Evolutionary conservation across 2,797 vertebrate genomes (phyloP), one percentile per base, ranked within the genome.

Genomic region (Enteromius mattozi): DNA sequence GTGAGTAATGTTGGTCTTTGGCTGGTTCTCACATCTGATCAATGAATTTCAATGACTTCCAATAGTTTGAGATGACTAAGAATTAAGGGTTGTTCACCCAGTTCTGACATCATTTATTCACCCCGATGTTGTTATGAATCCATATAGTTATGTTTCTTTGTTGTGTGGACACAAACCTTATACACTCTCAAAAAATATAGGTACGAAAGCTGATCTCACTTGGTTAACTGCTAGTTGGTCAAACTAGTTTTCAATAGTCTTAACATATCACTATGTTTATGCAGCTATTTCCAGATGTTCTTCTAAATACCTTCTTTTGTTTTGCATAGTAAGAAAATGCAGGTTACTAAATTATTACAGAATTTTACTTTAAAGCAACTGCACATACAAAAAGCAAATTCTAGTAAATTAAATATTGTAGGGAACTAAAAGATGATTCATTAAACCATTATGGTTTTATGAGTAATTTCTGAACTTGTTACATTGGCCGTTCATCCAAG

Each of bases 1-100:
- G 68, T 70, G 69, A 45, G 40, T 71, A 71, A 47, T 17, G 40
- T 71, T 27, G 42, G 70, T 47, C 24, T 47, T 47, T 63, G 59
- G 24, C 16, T 27, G 16, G 7, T 47, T 49, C 24, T 30, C 42
- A 10, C 14, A 30, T 47, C 14, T 72, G 6, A 72, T 30, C 24
- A 49, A 6, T 72, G 24, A 19, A 30, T 30, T 17, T 47, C 7
- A 45, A 49, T 19, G 14, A 27, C 42, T 72, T 47, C 1, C n/a
- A 16, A 8, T 71, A 0, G 40, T 27, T 24, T 24, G n/a, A 4
- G 6, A 17, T 27, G 17, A 27, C 69, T 9, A 27, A 47, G 6
- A 71, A 71, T 27, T 45, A 27, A 71, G n/a, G 40, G 13, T 45
- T 47, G 2, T 10, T 47, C 7, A 71, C 40, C 1, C 21, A 70